phyloP scores from a whole-genome alignment of 2,888 invertebrate genomes.

The Torymus tubicola region DNA sequence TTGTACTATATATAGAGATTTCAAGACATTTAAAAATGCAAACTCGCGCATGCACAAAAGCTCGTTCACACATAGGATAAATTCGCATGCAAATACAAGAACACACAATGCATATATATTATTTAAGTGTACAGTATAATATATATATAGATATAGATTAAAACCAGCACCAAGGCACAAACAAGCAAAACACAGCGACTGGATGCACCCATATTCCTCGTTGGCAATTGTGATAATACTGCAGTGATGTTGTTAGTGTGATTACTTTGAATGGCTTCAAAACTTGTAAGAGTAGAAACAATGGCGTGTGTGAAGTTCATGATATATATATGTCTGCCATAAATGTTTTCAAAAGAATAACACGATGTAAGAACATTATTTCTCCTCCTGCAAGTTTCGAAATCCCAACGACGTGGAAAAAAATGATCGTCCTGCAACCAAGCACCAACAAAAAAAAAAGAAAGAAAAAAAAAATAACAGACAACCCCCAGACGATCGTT shows the following conservation, averaged over 20 bases:
- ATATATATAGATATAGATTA: not conserved
- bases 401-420: too few relatives aligned
- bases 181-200: conserved; percentile 17
- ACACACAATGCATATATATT: not conserved
- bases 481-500: too few relatives aligned
- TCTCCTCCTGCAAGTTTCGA: too few relatives aligned
- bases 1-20: too few relatives aligned
- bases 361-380: too few relatives aligned
- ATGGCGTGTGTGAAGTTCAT: too few relatives aligned
- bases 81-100: conserved; percentile 18
- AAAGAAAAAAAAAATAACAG: too few relatives aligned
- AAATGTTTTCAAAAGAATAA: too few relatives aligned
- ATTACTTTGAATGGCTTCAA: conserved; percentile 11
- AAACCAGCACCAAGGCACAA: conserved; percentile 32
- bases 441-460: too few relatives aligned
- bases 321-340: too few relatives aligned
- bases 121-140: not conserved
- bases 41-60: not conserved
- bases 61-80: too few relatives aligned
- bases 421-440: too few relatives aligned
- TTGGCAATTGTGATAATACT: conserved; percentile 24
- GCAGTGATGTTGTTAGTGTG: conserved; percentile 31
- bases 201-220: conserved; percentile 15
- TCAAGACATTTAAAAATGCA: not conserved
- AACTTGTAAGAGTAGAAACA: not conserved